Evolutionary conservation across 2,797 vertebrate species (phyloP).

Genomic region (Sebastes hubbsi): DNA sequence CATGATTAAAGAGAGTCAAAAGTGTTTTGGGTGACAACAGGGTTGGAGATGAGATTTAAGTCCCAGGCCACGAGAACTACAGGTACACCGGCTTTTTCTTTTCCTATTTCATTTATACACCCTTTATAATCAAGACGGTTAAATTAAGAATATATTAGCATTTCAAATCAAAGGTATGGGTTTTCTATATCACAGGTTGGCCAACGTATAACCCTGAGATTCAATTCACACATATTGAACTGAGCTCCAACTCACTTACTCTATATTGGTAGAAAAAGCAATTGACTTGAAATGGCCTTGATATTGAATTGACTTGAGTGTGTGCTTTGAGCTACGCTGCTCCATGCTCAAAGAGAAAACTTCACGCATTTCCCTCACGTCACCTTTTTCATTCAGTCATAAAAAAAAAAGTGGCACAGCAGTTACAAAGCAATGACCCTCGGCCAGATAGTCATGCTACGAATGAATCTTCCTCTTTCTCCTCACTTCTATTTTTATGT

Average conservation of each 20-base stretch:
- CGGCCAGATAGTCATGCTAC: not conserved
- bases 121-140: not conserved
- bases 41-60: conserved; percentile 1
- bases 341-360: not conserved
- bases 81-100: not conserved
- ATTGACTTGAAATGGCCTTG: conserved; percentile 17
- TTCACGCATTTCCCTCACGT: not conserved
- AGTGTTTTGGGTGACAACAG: conserved; percentile 3
- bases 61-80: not conserved
- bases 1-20: not conserved
- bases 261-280: conserved; percentile 9
- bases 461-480: not conserved
- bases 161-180: not conserved
- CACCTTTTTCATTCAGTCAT: conserved; percentile 15
- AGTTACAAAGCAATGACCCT: conserved; percentile 31
- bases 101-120: not conserved
- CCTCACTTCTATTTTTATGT: not conserved
- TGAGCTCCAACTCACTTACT: conserved; percentile 27
- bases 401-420: not conserved
- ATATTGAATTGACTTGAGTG: conserved; percentile 15
- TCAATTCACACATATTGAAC: conserved; percentile 38
- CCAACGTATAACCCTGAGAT: not conserved
- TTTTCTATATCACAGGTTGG: conserved; percentile 2
- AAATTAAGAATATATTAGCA: not conserved
- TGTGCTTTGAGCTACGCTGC: not conserved